phyloP scores from a whole-genome alignment of 1,140 invertebrate genomes.

The Brachionus plicatilis region DNA sequence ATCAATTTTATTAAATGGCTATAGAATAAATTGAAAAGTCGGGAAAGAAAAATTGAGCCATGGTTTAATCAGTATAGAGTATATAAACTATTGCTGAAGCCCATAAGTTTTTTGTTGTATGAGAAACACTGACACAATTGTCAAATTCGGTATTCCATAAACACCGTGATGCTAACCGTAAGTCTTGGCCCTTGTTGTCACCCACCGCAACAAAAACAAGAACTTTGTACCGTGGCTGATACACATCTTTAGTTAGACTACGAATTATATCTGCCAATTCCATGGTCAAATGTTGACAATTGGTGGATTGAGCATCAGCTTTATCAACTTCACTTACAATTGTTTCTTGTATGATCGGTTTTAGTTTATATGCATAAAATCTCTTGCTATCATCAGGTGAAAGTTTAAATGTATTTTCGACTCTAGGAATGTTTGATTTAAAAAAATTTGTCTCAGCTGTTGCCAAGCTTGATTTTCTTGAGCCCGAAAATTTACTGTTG shows the following conservation, averaged over 20 bases:
- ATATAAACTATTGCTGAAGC: slow-evolving; percentile 46
- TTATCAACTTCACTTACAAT: not conserved
- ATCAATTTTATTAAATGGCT: not conserved
- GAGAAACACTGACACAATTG: slow-evolving; percentile 46
- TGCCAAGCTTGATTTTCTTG: slow-evolving; percentile 18
- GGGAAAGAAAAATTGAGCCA: not conserved
- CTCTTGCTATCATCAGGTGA: slow-evolving; percentile 42
- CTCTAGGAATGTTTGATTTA: not conserved
- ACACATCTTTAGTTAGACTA: slow-evolving; percentile 44
- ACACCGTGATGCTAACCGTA: slow-evolving; percentile 45
- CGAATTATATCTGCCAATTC: slow-evolving; percentile 43
- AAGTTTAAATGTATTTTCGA: slow-evolving; percentile 47
- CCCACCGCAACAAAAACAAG: slow-evolving; percentile 45
- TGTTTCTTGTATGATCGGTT: not conserved
- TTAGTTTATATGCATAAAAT: slow-evolving; percentile 43
- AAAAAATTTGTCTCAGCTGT: not conserved
- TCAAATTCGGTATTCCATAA: slow-evolving; percentile 46
- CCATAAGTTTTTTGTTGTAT: slow-evolving; percentile 44
- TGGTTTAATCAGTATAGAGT: slow-evolving; percentile 46
- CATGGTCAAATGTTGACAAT: not conserved
- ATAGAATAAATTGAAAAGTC: not conserved
- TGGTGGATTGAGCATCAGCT: not conserved
- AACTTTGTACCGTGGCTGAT: slow-evolving; percentile 45
- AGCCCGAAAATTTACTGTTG: not conserved
- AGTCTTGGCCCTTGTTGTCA: slow-evolving; percentile 45